Conservation (phyloP, 2,797 vertebrate genomes). For the Hylomyscus alleni region DNA sequence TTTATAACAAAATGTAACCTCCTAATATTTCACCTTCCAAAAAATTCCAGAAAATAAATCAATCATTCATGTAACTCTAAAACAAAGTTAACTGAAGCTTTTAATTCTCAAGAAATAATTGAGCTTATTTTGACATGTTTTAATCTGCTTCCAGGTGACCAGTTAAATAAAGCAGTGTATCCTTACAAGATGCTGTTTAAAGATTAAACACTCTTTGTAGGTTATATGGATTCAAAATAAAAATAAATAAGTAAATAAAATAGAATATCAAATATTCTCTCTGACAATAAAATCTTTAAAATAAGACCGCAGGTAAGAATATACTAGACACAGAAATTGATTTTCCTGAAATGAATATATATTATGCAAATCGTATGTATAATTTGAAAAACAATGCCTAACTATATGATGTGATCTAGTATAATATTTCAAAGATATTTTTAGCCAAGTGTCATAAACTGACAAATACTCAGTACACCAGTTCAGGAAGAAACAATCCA, state of each 20-base stretch:
- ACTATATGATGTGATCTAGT: neutral
- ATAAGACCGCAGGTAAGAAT: neutral
- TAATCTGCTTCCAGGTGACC: neutral
- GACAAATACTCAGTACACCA: neutral
- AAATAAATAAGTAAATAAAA: neutral
- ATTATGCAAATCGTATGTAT: neutral
- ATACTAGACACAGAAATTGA: no score
- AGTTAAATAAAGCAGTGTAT: neutral
- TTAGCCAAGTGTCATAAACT: neutral
- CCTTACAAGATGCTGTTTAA: neutral
- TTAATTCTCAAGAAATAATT: no score
- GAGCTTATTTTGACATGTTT: no score
- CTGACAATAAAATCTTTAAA: neutral
- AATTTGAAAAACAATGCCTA: neutral
- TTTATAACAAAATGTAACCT: neutral
- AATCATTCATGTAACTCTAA: neutral
- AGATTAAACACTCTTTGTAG: neutral
- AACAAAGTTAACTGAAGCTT: neutral
- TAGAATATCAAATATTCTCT: neutral
- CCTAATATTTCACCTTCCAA: neutral
- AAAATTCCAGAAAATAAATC: neutral
- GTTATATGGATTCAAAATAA: neutral
- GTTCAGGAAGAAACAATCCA: neutral
- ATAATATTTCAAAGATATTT: conserved; percentile 18
- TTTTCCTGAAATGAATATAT: neutral